Conservation (phyloP, 2,113 vertebrate genomes). For the Turdus rufiventris region DNA sequence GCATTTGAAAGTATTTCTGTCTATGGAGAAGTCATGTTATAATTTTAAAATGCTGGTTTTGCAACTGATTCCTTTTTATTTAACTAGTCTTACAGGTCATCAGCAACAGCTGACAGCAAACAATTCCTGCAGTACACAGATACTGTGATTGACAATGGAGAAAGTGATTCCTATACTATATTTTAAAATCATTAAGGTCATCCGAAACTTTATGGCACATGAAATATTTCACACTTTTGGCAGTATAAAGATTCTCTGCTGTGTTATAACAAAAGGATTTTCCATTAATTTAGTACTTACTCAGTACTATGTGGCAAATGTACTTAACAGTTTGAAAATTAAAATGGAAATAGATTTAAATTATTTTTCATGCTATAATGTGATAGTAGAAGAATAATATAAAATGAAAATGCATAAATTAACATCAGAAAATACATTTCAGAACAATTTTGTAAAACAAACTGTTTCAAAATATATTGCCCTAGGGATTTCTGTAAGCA, state of each 20-base stretch:
- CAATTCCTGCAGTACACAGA: not conserved
- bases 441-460: not conserved
- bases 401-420: constrained; percentile 11
- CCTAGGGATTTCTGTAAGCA: not conserved
- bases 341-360: constrained; percentile 20
- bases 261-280: not conserved
- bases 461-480: not conserved
- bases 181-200: not conserved
- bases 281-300: not conserved
- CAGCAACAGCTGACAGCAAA: not conserved
- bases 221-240: not conserved
- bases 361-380: not conserved
- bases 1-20: not conserved
- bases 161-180: not conserved
- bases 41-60: not conserved
- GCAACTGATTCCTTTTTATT: not conserved
- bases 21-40: not conserved
- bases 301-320: not conserved
- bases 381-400: not conserved
- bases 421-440: not conserved
- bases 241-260: not conserved
- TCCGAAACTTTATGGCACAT: not conserved
- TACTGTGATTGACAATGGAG: not conserved
- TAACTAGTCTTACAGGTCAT: not conserved
- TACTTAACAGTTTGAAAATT: not conserved